Base-by-base conservation (phyloP, 2,113 vertebrate species). In the Oenanthe oenanthe region DNA sequence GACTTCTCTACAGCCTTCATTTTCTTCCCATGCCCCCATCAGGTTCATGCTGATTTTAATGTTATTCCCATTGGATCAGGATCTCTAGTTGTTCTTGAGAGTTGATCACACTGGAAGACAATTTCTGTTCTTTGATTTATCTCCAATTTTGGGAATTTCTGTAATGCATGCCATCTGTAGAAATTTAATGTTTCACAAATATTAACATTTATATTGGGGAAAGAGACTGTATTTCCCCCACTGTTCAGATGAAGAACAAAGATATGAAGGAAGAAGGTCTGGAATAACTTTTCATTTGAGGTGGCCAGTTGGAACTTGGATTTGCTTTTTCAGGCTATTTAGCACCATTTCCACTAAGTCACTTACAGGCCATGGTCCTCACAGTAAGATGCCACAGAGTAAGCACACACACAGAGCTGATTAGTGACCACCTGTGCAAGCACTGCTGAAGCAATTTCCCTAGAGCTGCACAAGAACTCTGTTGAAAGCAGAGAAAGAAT, bases 281-380 rank as follows among this genome's bases (percentile, higher is more conserved):
- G 26, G 29, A 90, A 45, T 36, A 79, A 54, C 38, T 82, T 67
- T 57, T 83, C 24, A 58, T 58, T 66, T 83, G 24, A 71, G 4
- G 6, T 25, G 38, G 29, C 38, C 42, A 85, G 19, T 12, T 92
- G 75, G 63, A 94, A 90, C 26, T 60, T 60, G 60, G 43, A n/a
- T 80, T 91, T 93, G 31, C 7, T 77, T 91, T 92, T 88, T 73
- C 60, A 83, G 47, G 12, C 13, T 60, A 70, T 88, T 94, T 88
- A 93, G 38, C 43, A 86, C 12, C 21, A 67, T 80, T 92, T 68
- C 51, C 32, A 81, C 54, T 43, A 92, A 93, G 75, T 63, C 72
- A 48, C 14, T 71, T 86, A 56, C 77, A 71, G 57, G 21, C 19
- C 31, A 16, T 2, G 88, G 76, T 17, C 56, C 29, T 80, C 68